phyloP scores from a whole-genome alignment of 2,113 vertebrate genomes.

The Phalacrocorax pelagicus region DNA sequence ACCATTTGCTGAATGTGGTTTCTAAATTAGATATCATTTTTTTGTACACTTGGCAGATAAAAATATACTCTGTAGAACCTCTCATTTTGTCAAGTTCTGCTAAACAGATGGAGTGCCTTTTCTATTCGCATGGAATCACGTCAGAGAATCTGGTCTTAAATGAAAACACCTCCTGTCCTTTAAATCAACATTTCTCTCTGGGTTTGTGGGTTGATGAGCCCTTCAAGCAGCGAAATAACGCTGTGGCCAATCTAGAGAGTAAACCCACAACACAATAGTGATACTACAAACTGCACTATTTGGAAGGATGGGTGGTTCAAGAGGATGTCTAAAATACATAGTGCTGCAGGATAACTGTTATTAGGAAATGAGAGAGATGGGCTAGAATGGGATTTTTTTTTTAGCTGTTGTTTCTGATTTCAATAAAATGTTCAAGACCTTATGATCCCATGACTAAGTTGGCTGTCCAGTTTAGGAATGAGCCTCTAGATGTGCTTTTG shows the following conservation, averaged over 20 bases:
- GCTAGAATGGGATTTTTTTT: neutral
- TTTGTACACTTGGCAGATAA: neutral
- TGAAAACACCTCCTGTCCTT: neutral
- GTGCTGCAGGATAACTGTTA: neutral
- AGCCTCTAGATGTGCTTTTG: neutral
- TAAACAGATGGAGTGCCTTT: neutral
- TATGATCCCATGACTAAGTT: neutral
- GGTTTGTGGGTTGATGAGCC: neutral
- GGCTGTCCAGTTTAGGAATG: neutral
- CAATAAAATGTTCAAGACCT: neutral
- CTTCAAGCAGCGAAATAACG: neutral
- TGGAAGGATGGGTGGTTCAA: neutral
- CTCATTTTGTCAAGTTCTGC: neutral
- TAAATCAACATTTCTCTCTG: neutral
- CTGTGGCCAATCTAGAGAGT: neutral
- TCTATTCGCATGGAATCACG: neutral
- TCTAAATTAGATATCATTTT: neutral
- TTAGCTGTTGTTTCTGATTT: neutral
- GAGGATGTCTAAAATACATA: neutral
- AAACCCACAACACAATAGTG: neutral
- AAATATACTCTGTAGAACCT: neutral
- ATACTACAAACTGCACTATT: neutral
- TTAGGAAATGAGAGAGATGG: neutral
- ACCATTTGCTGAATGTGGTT: neutral
- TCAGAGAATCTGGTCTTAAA: neutral